Evolutionary conservation across 2,797 vertebrate species (phyloP), one percentile per base, ranked within the genome.

Genomic region (Pteropus rufus): DNA sequence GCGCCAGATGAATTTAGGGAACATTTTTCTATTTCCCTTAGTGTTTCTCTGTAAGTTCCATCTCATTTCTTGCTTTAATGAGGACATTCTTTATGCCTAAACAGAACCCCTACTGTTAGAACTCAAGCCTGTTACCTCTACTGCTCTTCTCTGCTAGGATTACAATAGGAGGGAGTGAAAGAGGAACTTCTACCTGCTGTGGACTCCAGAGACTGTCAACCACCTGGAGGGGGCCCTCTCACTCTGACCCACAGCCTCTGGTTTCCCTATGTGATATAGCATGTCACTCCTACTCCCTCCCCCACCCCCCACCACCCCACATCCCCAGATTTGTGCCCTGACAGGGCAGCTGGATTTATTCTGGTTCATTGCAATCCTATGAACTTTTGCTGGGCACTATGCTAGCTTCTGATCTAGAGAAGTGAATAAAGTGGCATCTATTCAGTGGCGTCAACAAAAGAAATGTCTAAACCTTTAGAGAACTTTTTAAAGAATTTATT

Each of bases 61-160:
- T 95, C 88, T 96, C 96, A 96, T 96, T 95, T 95, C 95, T 97
- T 86, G 60, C 79, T 95, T 95, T 95, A 96, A 95, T 93, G 95
- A 95, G 87, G 77, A 49, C 39, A 92, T 95, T 92, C 72, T 96
- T 96, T 96, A 82, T 83, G 77, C 65, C 67, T 92, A 88, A 97
- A 96, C 85, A 94, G 96, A 96, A 91, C 58, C 44, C 72, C 81
- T 95, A 19, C 73, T 85, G 92, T 82, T 93, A 73, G 69, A 96
- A 94, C 73, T 73, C 52, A 79, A 88, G 60, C 56, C 84, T 52
- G 9, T 92, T 91, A 52, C 16, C 31, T 52, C 62, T 24, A 9
- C 34, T 9, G 39, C 24, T 82, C 31, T 85, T 88, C 23, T 94
- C 24, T 69, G 82, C 82, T 65, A 62, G 8, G 31, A 82, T 41